phyloP scores from a whole-genome alignment of 2,888 invertebrate species.

The Drosophila demipolita region DNA sequence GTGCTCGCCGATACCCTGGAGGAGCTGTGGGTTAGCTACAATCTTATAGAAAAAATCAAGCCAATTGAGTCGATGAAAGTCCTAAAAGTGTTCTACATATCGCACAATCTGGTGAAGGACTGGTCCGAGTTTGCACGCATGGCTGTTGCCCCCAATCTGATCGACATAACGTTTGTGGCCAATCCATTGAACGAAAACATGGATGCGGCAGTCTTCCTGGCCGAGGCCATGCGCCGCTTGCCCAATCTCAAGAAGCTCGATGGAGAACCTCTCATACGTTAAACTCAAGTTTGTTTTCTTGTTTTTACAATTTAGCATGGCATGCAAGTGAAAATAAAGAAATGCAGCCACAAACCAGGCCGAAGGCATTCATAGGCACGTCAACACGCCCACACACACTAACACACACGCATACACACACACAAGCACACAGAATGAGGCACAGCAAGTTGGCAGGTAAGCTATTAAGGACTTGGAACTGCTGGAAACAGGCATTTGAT shows the following conservation, averaged over 20 bases:
- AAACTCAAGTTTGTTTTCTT: conserved; percentile 1
- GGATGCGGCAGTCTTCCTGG: conserved; percentile 89
- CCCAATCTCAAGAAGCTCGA: conserved; percentile 93
- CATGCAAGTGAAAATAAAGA: conserved; percentile 43
- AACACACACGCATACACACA: not conserved
- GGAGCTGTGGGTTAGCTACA: conserved; percentile 98
- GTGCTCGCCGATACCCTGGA: conserved; percentile 94
- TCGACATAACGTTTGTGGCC: conserved; percentile 93
- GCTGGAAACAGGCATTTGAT: conserved; percentile 29
- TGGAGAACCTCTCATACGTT: conserved; percentile 86
- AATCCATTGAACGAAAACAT: conserved; percentile 92
- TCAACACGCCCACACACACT: conserved; percentile 22
- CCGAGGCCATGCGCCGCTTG: conserved; percentile 89
- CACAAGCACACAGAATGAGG: not conserved
- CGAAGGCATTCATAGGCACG: not conserved
- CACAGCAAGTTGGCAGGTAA: conserved; percentile 27
- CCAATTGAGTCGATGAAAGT: conserved; percentile 93
- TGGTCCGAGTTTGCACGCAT: conserved; percentile 95
- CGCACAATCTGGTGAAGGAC: conserved; percentile 94
- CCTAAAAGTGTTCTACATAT: conserved; percentile 92
- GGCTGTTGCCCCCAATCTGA: conserved; percentile 89
- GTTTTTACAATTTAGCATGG: not conserved
- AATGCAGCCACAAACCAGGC: conserved; percentile 18
- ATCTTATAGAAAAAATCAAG: conserved; percentile 96
- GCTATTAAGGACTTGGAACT: conserved; percentile 34